These are phyloP conservation scores for Leptodactylus fuscus DNA, from an alignment of 2,113 vertebrate genomes.

Conservation along the genomic window DNA sequence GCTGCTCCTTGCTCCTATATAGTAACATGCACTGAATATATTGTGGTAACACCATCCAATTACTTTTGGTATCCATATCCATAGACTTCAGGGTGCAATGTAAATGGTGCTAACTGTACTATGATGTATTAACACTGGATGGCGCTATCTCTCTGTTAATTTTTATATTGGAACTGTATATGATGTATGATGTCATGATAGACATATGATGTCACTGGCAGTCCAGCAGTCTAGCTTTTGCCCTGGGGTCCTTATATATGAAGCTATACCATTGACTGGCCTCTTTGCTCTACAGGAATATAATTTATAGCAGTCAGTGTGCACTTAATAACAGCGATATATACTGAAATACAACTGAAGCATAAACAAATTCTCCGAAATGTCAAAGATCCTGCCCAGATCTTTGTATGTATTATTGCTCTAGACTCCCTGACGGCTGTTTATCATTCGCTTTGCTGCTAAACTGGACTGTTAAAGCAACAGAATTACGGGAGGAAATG, in stretches of 20 bases:
- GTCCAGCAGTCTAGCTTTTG: neutral
- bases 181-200: neutral
- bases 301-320: neutral
- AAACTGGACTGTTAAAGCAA: constrained; percentile 3
- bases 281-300: too few relatives aligned
- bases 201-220: neutral
- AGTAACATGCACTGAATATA: too few relatives aligned
- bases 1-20: too few relatives aligned
- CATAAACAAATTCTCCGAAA: constrained; percentile 20
- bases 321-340: neutral
- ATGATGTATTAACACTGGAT: neutral
- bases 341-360: neutral
- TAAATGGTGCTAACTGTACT: neutral
- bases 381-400: constrained; percentile 16
- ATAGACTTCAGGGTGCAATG: neutral
- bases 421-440: constrained; percentile 41
- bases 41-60: too few relatives aligned
- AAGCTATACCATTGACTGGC: neutral
- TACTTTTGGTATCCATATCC: too few relatives aligned
- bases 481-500: constrained; percentile 21
- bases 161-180: neutral
- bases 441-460: constrained; percentile 33
- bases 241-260: neutral
- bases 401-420: constrained; percentile 8
- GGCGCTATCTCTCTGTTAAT: neutral